A percentile compares a stretch with the other conserved stretches of the same genome.
phyloP scores from a whole-genome alignment of 64 coral and sea anemone genomes.

The Pachyseris speciosa region DNA sequence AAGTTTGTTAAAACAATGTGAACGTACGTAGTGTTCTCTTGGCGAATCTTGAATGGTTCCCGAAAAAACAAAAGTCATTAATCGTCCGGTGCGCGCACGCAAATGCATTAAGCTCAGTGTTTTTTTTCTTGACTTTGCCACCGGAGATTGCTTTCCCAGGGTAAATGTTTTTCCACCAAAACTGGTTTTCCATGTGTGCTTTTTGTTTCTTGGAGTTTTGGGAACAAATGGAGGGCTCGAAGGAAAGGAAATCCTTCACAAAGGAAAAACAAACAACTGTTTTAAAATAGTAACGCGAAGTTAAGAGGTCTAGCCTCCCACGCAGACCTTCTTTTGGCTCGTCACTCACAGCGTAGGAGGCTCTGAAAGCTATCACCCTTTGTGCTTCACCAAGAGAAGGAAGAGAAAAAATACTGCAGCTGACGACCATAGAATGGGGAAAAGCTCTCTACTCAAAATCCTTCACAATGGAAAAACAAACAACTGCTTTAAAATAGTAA shows the following conservation, averaged over 20 bases:
- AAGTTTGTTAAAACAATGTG: conserved; percentile 17
- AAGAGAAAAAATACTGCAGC: no score
- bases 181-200: neutral
- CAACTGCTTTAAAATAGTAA: neutral
- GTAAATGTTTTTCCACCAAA: conserved; percentile 6
- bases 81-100: neutral
- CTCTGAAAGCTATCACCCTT: no score
- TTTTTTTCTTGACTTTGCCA: conserved; percentile 22
- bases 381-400: no score
- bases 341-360: no score
- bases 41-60: conserved; percentile 3
- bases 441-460: no score
- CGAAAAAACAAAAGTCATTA: neutral
- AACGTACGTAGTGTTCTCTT: neutral
- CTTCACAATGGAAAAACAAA: neutral
- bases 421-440: no score
- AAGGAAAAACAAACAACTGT: neutral
- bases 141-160: conserved; percentile 21
- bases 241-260: neutral
- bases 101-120: neutral
- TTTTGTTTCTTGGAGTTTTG: neutral
- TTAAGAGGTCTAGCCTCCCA: neutral
- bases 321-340: no score
- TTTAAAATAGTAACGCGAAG: neutral
- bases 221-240: neutral